These are phyloP conservation scores for Sapajus apella DNA, from an alignment of 2,113 vertebrate genomes.

Conservation along the genomic window DNA sequence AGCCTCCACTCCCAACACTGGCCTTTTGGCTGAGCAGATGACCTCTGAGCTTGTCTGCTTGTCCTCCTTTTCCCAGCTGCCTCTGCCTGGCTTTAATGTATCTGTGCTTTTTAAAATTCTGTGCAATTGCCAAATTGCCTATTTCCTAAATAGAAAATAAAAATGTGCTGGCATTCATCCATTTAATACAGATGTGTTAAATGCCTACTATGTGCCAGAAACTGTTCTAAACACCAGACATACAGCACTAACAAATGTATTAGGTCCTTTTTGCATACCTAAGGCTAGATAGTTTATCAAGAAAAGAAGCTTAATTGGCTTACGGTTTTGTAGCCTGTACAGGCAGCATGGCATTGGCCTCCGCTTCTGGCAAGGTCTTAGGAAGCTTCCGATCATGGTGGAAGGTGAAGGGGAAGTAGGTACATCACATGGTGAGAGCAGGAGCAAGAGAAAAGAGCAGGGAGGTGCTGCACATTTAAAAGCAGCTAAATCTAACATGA, in stretches of 20 bases:
- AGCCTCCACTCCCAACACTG: background rate
- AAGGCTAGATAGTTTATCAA: no score
- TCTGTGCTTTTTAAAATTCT: background rate
- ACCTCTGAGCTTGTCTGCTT: background rate
- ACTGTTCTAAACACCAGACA: background rate
- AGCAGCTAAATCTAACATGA: no score
- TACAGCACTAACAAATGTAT: background rate
- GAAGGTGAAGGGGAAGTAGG: no score
- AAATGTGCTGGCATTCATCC: background rate
- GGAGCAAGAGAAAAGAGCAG: no score
- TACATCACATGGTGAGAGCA: no score
- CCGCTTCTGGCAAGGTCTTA: no score
- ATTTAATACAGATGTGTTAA: constrained; percentile 3
- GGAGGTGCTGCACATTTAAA: no score
- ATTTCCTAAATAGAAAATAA: background rate
- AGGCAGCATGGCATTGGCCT: no score
- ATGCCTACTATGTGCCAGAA: background rate
- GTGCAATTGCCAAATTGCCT: background rate
- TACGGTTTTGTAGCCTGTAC: no score
- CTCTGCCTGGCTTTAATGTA: background rate
- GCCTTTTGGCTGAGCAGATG: background rate
- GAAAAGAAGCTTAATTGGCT: no score
- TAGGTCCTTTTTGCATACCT: no score
- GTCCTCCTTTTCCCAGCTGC: background rate
- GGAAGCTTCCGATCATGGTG: no score